phyloP scores from a whole-genome alignment of 2,113 vertebrate species.

The Myanophis thanlyinensis region DNA sequence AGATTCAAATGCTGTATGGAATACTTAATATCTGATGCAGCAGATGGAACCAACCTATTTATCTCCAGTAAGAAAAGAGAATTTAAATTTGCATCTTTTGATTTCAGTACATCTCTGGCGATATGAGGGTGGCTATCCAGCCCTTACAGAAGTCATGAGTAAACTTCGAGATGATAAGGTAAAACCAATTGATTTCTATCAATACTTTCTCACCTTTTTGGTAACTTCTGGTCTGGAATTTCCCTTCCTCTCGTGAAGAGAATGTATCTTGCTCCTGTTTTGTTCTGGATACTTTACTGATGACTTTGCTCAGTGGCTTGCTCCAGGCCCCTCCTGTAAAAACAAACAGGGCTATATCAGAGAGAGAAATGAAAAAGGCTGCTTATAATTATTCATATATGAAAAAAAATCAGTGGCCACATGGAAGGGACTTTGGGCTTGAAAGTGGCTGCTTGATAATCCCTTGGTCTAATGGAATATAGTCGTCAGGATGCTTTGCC shows the following conservation, averaged over 20 bases:
- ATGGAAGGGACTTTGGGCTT: background rate
- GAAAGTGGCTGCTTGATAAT: background rate
- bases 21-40: background rate
- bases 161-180: constrained; percentile 95
- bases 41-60: background rate
- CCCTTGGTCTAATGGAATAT: background rate
- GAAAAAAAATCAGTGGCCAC: background rate
- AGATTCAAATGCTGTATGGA: background rate
- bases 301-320: background rate
- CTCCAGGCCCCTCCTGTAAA: background rate
- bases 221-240: background rate
- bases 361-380: background rate
- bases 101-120: constrained; percentile 96
- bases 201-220: background rate
- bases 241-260: background rate
- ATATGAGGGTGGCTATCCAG: constrained; percentile 97
- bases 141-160: constrained; percentile 96
- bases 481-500: background rate
- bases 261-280: background rate
- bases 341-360: background rate
- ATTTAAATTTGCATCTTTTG: constrained; percentile 44
- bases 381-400: background rate
- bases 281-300: background rate
- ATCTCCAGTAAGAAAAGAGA: background rate
- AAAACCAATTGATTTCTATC: constrained; percentile 31